Percentiles rank a stretch among this genome's conserved stretches.
phyloP scores from a whole-genome alignment of 2,113 vertebrate species.

The Hippocampus barbouri region DNA sequence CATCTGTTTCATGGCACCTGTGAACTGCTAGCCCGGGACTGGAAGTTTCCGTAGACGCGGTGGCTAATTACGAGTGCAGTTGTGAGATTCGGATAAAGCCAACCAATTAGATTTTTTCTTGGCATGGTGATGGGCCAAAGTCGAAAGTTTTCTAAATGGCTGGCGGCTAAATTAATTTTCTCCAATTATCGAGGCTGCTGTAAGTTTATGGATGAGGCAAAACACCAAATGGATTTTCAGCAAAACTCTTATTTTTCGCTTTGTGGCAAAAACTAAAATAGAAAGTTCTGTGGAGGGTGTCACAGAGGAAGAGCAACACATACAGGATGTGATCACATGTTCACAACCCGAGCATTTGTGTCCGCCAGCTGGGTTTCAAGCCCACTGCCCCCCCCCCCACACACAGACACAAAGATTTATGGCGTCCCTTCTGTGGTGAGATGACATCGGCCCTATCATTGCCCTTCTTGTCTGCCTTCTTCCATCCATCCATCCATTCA shows the following conservation, averaged over 20 bases:
- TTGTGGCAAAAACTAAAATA: not conserved
- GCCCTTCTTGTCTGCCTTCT: not conserved
- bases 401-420: not conserved
- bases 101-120: not conserved
- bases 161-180: not conserved
- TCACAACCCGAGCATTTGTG: not conserved
- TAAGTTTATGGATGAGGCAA: not conserved
- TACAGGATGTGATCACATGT: slow-evolving; percentile 4
- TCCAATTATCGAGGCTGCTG: not conserved
- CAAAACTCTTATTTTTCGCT: not conserved
- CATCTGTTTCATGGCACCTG: too few relatives aligned
- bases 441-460: not conserved
- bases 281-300: not conserved
- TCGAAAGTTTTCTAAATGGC: not conserved
- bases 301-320: not conserved
- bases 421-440: slow-evolving; percentile 3
- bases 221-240: not conserved
- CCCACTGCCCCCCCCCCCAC: not conserved
- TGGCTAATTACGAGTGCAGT: not conserved
- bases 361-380: not conserved
- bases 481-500: not conserved
- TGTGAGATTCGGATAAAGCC: not conserved
- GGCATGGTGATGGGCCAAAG: too few relatives aligned
- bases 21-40: too few relatives aligned
- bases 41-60: not conserved